A percentile compares a stretch with the other conserved stretches of the same genome.
phyloP scores from a whole-genome alignment of 2,113 vertebrate genomes.

The Stegastes partitus region DNA sequence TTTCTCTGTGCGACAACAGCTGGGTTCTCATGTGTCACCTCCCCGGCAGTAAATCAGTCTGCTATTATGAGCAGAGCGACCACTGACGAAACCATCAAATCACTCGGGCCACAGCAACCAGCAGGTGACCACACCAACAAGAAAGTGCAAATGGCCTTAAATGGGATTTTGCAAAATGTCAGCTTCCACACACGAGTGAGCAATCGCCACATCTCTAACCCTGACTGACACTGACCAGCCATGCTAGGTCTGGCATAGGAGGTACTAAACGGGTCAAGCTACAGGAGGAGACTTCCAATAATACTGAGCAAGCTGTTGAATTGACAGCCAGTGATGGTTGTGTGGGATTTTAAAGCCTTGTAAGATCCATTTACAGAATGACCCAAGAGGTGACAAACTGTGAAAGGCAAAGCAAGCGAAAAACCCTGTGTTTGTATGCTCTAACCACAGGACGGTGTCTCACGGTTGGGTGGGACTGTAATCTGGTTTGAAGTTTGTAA shows the following conservation, averaged over 20 bases:
- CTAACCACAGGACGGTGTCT: background rate
- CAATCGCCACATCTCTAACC: constrained; percentile 37
- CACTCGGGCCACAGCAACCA: constrained; percentile 25
- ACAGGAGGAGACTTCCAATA: constrained; percentile 2
- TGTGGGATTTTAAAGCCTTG: background rate
- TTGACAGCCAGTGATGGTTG: constrained; percentile 22
- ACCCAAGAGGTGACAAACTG: constrained; percentile 4
- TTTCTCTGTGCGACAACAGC: background rate
- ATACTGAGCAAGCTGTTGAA: constrained; percentile 4
- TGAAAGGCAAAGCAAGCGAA: background rate
- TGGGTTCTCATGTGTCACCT: constrained; percentile 16
- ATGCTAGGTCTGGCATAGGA: constrained; percentile 18
- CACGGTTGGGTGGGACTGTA: background rate
- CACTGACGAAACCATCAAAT: constrained; percentile 45
- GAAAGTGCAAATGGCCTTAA: constrained; percentile 48
- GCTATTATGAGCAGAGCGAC: constrained; percentile 21
- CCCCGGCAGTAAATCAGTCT: constrained; percentile 26
- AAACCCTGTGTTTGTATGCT: background rate
- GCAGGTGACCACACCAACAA: constrained; percentile 52
- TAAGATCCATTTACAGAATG: constrained; percentile 8
- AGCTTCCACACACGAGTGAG: constrained; percentile 59
- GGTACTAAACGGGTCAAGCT: constrained; percentile 22
- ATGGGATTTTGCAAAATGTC: constrained; percentile 67
- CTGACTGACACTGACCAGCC: constrained; percentile 13
- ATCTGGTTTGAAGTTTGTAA: background rate